Conservation (phyloP, 1,140 invertebrate genomes). For the Vanessa tameamea region DNA sequence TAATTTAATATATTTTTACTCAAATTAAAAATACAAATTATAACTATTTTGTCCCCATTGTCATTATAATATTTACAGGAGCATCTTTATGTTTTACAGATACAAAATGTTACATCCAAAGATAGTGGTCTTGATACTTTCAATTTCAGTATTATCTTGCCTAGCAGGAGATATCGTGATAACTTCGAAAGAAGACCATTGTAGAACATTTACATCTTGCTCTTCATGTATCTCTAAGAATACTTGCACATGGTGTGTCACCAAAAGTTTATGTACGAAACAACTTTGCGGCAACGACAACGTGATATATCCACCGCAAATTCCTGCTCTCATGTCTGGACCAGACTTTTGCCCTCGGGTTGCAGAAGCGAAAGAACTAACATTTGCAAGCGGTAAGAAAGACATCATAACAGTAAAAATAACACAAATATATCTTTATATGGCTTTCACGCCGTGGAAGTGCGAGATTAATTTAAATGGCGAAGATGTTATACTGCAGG, state of each 20-base stretch:
- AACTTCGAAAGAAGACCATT: constrained; percentile 40
- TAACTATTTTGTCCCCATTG: no score
- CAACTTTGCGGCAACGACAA: constrained; percentile 67
- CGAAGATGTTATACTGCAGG: constrained; percentile 47
- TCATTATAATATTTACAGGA: no score
- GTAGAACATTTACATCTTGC: constrained; percentile 49
- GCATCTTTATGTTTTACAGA: background rate
- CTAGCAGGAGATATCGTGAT: constrained; percentile 35
- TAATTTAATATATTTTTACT: no score
- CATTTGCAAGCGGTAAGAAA: constrained; percentile 53
- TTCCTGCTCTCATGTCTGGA: constrained; percentile 57
- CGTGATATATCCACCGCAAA: constrained; percentile 54
- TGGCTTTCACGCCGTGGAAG: constrained; percentile 71
- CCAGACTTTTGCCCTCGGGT: constrained; percentile 60
- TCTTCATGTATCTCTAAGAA: constrained; percentile 47
- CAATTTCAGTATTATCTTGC: constrained; percentile 21
- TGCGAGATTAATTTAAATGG: constrained; percentile 56
- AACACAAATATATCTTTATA: constrained; percentile 67
- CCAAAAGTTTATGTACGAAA: constrained; percentile 62
- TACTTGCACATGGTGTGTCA: constrained; percentile 62
- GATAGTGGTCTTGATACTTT: background rate
- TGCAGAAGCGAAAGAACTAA: constrained; percentile 43
- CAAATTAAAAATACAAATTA: no score
- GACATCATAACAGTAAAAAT: constrained; percentile 54
- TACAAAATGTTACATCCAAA: background rate